phyloP scores from a whole-genome alignment of 1,140 invertebrate genomes.

The Cyphomyrmex costatus region DNA sequence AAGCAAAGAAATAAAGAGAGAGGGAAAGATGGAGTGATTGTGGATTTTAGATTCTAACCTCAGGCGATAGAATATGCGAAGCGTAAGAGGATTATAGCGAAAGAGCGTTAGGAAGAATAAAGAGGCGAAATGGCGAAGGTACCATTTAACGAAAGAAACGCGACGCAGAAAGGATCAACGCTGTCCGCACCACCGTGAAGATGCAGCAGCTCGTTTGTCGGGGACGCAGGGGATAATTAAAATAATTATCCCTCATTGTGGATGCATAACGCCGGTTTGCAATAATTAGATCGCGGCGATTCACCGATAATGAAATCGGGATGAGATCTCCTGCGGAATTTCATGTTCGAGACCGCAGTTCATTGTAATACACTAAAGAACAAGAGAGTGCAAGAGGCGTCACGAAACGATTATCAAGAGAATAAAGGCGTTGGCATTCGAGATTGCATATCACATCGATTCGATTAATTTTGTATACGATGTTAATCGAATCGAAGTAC shows the following conservation, averaged over 20 bases:
- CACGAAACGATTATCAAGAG: conserved; percentile 1
- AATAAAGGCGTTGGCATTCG: not conserved
- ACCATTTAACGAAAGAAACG: conserved; percentile 63
- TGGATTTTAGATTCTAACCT: conserved; percentile 71
- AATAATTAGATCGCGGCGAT: conserved; percentile 47
- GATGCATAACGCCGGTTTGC: conserved; percentile 15
- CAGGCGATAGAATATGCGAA: conserved; percentile 66
- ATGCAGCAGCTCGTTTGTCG: conserved; percentile 62
- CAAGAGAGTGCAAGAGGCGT: not conserved
- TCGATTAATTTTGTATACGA: not conserved
- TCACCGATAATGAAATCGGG: conserved; percentile 56
- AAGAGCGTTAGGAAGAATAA: conserved; percentile 15
- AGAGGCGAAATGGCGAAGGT: not conserved
- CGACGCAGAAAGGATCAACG: conserved; percentile 3
- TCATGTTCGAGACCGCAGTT: not conserved
- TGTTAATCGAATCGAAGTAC: not conserved
- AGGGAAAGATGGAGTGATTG: not conserved
- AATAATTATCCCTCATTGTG: conserved; percentile 61
- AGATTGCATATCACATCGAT: not conserved
- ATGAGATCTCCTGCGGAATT: conserved; percentile 35
- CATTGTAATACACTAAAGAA: not conserved
- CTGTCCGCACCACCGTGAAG: conserved; percentile 23
- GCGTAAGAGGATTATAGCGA: conserved; percentile 47
- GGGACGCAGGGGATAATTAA: conserved; percentile 63
- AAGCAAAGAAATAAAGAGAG: not conserved